These are phyloP conservation scores for Saccopteryx bilineata DNA, from an alignment of 2,113 vertebrate genomes.

Conservation along the genomic window DNA sequence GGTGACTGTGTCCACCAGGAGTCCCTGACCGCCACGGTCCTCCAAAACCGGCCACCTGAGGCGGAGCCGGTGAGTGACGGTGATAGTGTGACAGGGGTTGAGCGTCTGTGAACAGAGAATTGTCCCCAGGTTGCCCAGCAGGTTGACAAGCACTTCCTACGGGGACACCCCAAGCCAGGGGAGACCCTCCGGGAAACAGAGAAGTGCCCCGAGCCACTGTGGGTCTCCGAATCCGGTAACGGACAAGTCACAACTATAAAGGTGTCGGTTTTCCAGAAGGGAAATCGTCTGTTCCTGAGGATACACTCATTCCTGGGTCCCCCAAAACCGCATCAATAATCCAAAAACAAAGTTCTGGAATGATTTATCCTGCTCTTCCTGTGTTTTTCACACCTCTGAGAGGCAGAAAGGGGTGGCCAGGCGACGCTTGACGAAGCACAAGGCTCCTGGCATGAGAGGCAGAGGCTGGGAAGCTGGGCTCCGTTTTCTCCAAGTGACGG, in stretches of 20 bases:
- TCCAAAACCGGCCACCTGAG: background rate
- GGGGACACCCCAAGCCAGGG: no score
- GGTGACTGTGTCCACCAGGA: background rate
- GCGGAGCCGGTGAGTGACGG: fast-evolving
- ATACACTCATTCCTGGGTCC: background rate
- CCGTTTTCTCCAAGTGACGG: fast-evolving
- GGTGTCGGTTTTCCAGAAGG: background rate
- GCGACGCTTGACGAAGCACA: fast-evolving
- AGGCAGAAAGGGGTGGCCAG: fast-evolving
- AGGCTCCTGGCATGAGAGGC: background rate
- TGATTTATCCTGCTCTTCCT: background rate
- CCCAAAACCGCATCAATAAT: background rate
- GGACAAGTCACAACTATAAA: background rate
- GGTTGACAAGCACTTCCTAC: background rate
- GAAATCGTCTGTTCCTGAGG: background rate
- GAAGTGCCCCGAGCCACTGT: background rate
- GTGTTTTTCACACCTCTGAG: background rate
- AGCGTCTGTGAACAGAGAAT: background rate
- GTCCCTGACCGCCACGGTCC: fast-evolving
- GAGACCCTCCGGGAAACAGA: background rate
- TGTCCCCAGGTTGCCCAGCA: background rate
- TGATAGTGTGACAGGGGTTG: fast-evolving
- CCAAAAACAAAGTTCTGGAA: background rate
- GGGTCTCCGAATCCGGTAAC: background rate
- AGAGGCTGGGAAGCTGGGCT: fast-evolving